A percentile compares a stretch with the other conserved stretches of the same genome.
phyloP scores from a whole-genome alignment of 2,113 vertebrate species.

The Platanista minor region DNA sequence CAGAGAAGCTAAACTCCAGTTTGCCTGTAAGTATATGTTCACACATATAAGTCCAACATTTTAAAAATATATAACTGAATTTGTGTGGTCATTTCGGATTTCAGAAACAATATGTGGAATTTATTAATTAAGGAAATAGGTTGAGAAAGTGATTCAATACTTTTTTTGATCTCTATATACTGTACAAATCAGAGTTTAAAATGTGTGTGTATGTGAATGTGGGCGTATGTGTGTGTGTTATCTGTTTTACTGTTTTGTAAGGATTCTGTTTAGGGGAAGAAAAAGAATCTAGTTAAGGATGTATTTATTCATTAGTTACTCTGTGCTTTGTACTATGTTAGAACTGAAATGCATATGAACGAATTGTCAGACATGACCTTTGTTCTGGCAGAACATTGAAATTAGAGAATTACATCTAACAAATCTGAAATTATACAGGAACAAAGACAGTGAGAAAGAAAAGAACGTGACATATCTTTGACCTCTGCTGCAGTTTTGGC shows the following conservation, averaged over 20 bases:
- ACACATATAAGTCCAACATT: not conserved
- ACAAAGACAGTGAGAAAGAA: not conserved
- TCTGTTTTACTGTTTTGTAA: not conserved
- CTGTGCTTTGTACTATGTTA: not conserved
- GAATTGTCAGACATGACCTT: not conserved
- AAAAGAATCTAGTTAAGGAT: not conserved
- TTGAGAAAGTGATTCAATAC: not conserved
- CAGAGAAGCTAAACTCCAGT: conserved; percentile 85
- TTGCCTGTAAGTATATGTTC: conserved; percentile 86
- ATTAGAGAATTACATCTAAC: not conserved
- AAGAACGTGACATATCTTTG: not conserved
- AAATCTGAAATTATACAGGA: not conserved
- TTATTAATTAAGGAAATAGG: not conserved
- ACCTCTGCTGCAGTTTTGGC: not conserved
- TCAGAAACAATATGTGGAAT: not conserved
- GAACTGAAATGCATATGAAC: not conserved
- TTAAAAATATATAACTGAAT: not conserved
- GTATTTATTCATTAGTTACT: not conserved
- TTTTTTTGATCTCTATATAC: not conserved
- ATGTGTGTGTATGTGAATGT: not conserved
- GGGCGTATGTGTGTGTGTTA: not conserved
- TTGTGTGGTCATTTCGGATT: not conserved
- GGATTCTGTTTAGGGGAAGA: not conserved
- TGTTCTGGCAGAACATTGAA: not conserved
- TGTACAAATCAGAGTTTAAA: not conserved